These are phyloP conservation scores for Urocynchramus pylzowi DNA, from an alignment of 2,113 vertebrate genomes.

Conservation along the genomic window DNA sequence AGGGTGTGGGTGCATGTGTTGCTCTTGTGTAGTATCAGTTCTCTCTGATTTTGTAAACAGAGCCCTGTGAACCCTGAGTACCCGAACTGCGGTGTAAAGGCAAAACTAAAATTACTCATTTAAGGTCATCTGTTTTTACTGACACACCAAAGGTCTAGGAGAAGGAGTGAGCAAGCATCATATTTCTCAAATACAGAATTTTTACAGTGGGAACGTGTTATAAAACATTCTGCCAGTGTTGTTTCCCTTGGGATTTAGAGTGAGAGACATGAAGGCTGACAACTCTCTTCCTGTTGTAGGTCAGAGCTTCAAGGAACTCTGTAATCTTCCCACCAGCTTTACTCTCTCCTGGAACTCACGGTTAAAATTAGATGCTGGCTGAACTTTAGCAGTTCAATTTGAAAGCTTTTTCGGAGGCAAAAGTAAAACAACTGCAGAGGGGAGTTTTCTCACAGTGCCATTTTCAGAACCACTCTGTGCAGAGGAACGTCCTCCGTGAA, in stretches of 20 bases:
- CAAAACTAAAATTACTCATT: conserved; percentile 61
- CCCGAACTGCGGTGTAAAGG: conserved; percentile 39
- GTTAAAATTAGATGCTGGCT: conserved; percentile 85
- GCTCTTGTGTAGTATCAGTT: conserved; percentile 33
- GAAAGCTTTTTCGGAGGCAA: conserved; percentile 73
- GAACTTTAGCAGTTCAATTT: conserved; percentile 78
- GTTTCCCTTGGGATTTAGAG: conserved; percentile 83
- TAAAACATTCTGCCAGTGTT: conserved; percentile 87
- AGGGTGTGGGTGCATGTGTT: conserved; percentile 37
- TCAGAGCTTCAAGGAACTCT: conserved; percentile 89
- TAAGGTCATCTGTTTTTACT: conserved; percentile 66
- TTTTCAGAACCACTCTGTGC: conserved; percentile 65
- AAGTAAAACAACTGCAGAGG: conserved; percentile 64
- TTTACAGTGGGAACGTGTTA: conserved; percentile 89
- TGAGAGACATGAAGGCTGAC: conserved; percentile 81
- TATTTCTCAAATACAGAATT: conserved; percentile 75
- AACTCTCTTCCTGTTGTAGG: conserved; percentile 90
- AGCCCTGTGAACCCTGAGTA: conserved; percentile 45
- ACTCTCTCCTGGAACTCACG: conserved; percentile 80
- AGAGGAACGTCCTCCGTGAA: conserved; percentile 39
- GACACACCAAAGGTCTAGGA: conserved; percentile 54
- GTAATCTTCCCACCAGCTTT: conserved; percentile 94
- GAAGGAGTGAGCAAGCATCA: conserved; percentile 62
- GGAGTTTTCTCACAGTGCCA: conserved; percentile 79
- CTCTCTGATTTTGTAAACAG: conserved; percentile 47